Evolutionary conservation across 2,113 vertebrate species (phyloP).

Genomic region (Eupsittula cactorum): DNA sequence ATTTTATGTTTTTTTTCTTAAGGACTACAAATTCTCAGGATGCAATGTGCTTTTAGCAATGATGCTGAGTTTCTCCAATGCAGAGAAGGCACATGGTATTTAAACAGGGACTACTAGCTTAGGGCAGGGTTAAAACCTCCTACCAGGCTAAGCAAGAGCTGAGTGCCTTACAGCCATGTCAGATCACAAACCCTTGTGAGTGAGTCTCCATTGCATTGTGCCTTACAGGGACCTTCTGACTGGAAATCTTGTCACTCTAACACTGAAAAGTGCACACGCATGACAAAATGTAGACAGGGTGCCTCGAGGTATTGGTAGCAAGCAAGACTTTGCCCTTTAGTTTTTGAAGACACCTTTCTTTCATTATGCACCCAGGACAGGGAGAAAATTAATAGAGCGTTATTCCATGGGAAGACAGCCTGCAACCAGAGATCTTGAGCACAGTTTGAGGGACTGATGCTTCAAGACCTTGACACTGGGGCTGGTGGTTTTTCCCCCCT

Average conservation of each 20-base stretch:
- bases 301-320: slow-evolving; percentile 85
- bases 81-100: slow-evolving; percentile 64
- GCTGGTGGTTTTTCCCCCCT: slow-evolving; percentile 72
- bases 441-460: slow-evolving; percentile 80
- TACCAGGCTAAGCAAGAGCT: slow-evolving; percentile 78
- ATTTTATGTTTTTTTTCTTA: neutral
- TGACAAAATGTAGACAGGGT: slow-evolving; percentile 89
- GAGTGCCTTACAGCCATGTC: slow-evolving; percentile 84
- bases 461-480: slow-evolving; percentile 80
- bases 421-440: slow-evolving; percentile 76
- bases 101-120: slow-evolving; percentile 71
- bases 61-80: slow-evolving; percentile 67
- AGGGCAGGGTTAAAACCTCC: slow-evolving; percentile 76
- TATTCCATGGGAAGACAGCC: slow-evolving; percentile 83
- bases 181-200: slow-evolving; percentile 76
- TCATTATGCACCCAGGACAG: slow-evolving; percentile 82
- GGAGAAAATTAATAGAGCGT: slow-evolving; percentile 90
- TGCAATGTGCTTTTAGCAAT: slow-evolving; percentile 68
- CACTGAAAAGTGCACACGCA: slow-evolving; percentile 91
- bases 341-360: slow-evolving; percentile 90
- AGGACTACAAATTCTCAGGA: slow-evolving; percentile 70
- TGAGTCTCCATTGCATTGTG: slow-evolving; percentile 60
- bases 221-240: slow-evolving; percentile 86
- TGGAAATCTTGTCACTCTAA: slow-evolving; percentile 88
- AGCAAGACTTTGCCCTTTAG: slow-evolving; percentile 85